A percentile compares a stretch with the other conserved stretches of the same genome.
These are phyloP conservation scores for Meteorus sp. DNA, from an alignment of 1,140 invertebrate species.

Conservation along the genomic window DNA sequence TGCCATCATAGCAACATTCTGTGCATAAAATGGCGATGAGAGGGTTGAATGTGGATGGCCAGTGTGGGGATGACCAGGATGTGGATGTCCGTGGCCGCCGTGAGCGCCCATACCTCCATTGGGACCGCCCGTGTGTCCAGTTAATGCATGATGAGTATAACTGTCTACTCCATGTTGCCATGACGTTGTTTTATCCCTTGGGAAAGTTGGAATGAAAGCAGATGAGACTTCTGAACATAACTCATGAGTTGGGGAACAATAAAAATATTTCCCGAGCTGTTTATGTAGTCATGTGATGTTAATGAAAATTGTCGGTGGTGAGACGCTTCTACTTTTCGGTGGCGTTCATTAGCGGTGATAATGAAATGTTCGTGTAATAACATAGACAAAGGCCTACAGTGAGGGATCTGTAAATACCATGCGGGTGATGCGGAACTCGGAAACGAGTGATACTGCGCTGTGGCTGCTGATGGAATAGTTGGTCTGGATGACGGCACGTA, in stretches of 20 bases:
- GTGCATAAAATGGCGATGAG: slow-evolving; percentile 68
- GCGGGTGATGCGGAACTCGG: slow-evolving; percentile 52
- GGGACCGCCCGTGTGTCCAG: slow-evolving; percentile 49
- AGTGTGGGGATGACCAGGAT: slow-evolving; percentile 51
- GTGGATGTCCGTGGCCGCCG: slow-evolving; percentile 47
- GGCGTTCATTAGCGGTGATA: neutral
- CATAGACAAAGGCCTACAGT: too few relatives aligned
- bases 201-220: neutral
- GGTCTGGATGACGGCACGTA: slow-evolving; percentile 56
- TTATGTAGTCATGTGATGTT: neutral
- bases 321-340: neutral
- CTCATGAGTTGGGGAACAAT: too few relatives aligned
- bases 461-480: slow-evolving; percentile 50
- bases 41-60: slow-evolving; percentile 53
- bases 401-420: slow-evolving; percentile 39
- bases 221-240: too few relatives aligned
- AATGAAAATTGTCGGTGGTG: too few relatives aligned
- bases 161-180: slow-evolving; percentile 58
- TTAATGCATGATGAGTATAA: slow-evolving; percentile 54
- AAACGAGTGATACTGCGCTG: slow-evolving; percentile 55
- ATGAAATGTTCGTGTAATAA: too few relatives aligned
- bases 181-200: slow-evolving; percentile 55
- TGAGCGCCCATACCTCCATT: slow-evolving; percentile 50
- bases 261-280: neutral
- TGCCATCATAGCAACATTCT: slow-evolving; percentile 75